Conservation (phyloP, 2,113 vertebrate genomes). For the Murina feae region DNA sequence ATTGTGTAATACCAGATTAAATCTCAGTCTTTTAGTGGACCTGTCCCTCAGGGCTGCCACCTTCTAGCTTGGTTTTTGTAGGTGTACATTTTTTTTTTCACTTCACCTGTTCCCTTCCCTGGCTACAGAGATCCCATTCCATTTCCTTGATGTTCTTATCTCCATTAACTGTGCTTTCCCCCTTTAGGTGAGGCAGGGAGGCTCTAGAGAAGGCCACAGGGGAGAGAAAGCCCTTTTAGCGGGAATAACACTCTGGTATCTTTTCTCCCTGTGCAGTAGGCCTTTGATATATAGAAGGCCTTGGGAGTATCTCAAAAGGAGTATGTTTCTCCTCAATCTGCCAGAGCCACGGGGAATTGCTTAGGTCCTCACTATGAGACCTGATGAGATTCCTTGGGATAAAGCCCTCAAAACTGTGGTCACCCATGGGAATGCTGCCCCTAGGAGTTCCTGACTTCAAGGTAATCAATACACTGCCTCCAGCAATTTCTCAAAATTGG, state of each 20-base stretch:
- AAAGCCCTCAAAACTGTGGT: not conserved
- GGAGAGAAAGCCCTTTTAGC: not conserved
- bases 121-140: not conserved
- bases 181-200: not conserved
- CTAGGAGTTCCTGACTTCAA: not conserved
- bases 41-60: not conserved
- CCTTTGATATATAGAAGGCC: not conserved
- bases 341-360: not conserved
- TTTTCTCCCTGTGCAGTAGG: not conserved
- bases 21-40: not conserved
- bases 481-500: not conserved
- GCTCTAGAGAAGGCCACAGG: not conserved
- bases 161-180: no score
- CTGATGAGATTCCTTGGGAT: no score
- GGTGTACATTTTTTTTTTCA: no score
- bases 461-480: not conserved
- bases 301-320: not conserved
- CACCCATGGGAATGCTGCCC: not conserved
- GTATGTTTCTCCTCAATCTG: not conserved
- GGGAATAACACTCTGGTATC: not conserved
- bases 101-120: not conserved
- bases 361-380: not conserved
- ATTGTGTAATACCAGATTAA: not conserved
- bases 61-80: not conserved
- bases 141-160: not conserved